A percentile compares a stretch with the other conserved stretches of the same genome.
Conservation (phyloP, 2,113 vertebrate species). For the Lates calcarifer region DNA sequence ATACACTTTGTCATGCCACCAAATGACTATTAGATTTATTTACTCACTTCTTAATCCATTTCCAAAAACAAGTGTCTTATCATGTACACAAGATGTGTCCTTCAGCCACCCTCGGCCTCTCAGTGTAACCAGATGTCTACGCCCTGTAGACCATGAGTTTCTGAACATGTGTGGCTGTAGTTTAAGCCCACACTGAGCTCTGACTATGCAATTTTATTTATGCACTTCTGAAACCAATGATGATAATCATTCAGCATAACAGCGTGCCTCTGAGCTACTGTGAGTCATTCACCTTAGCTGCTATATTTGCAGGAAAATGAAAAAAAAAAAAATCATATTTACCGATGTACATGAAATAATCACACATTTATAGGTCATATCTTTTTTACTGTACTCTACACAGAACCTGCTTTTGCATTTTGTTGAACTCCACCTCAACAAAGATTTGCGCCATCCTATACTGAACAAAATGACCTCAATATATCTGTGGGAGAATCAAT, state of each 20-base stretch:
- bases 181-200: slow-evolving; percentile 5
- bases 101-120: slow-evolving; percentile 40
- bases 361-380: not conserved
- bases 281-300: slow-evolving; percentile 22
- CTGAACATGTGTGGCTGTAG: not conserved
- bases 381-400: not conserved
- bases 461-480: slow-evolving; percentile 6
- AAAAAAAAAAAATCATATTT: not conserved
- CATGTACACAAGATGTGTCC: slow-evolving; percentile 41
- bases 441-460: no score
- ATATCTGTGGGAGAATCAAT: no score
- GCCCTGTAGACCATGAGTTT: not conserved
- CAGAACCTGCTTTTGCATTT: no score
- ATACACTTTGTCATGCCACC: slow-evolving; percentile 55
- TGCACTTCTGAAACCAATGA: slow-evolving; percentile 8
- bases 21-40: slow-evolving; percentile 57
- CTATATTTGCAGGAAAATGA: not conserved
- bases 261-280: slow-evolving; percentile 1
- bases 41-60: slow-evolving; percentile 51
- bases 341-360: not conserved
- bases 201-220: not conserved
- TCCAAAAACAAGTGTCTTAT: slow-evolving; percentile 44
- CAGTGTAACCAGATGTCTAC: slow-evolving; percentile 29
- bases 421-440: no score
- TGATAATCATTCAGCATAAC: slow-evolving; percentile 12